Conservation (phyloP, 2,113 vertebrate genomes). For the Labeo catla region DNA sequence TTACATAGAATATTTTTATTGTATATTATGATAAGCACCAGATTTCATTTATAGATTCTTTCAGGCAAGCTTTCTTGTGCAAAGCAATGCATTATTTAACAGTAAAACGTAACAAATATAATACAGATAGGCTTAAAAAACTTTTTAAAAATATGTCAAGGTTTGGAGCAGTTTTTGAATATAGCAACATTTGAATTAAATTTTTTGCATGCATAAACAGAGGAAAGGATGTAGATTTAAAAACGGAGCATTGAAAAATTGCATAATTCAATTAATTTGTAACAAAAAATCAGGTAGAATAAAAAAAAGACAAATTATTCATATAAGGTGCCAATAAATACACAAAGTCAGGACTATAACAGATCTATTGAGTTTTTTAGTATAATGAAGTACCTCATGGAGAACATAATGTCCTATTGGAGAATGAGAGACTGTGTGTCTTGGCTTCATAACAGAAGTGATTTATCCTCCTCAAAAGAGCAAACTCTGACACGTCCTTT, state of each 20-base stretch:
- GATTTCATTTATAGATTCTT: slow-evolving; percentile 56
- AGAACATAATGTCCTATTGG: slow-evolving; percentile 18
- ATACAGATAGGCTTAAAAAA: slow-evolving; percentile 54
- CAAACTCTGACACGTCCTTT: slow-evolving; percentile 52
- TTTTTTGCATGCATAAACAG: neutral
- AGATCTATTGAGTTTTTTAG: neutral
- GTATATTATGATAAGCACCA: slow-evolving; percentile 67
- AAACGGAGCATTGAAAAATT: neutral
- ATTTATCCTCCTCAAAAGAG: slow-evolving; percentile 55
- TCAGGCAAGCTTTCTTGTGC: slow-evolving; percentile 61
- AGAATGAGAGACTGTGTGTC: neutral
- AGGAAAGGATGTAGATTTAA: neutral
- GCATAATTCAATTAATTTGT: neutral
- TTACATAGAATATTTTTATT: slow-evolving; percentile 69
- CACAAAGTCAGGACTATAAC: neutral
- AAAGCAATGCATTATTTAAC: slow-evolving; percentile 65
- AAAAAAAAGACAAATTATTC: neutral
- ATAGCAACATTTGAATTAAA: neutral
- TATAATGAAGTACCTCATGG: neutral
- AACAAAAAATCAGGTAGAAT: neutral
- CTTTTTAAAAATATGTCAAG: slow-evolving; percentile 37
- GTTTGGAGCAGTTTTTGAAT: slow-evolving; percentile 23
- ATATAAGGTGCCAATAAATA: slow-evolving; percentile 24
- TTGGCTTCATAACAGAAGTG: slow-evolving; percentile 19
- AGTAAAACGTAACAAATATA: slow-evolving; percentile 61